Evolutionary conservation across 2,797 vertebrate genomes (phyloP).

Genomic region (Pipistrellus pipistrellus): DNA sequence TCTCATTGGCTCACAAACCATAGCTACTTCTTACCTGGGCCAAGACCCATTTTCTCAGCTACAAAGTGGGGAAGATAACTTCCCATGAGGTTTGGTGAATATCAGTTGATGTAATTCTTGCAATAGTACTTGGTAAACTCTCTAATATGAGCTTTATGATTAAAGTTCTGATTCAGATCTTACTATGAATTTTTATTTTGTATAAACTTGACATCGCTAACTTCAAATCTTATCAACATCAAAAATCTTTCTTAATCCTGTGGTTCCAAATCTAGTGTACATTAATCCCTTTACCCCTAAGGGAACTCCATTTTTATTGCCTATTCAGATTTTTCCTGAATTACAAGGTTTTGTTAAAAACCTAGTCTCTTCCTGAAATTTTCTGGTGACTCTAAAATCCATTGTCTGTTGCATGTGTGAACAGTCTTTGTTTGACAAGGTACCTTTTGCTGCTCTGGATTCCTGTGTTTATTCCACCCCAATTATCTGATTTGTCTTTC

Average conservation of each 20-base stretch:
- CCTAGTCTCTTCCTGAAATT: background rate
- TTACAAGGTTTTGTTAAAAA: background rate
- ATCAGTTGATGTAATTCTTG: background rate
- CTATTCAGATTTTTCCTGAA: background rate
- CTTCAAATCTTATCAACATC: background rate
- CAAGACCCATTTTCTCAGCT: background rate
- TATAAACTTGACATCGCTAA: background rate
- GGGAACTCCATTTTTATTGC: background rate
- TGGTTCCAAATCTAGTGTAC: background rate
- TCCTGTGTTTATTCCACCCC: background rate
- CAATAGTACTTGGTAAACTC: background rate
- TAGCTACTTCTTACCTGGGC: background rate
- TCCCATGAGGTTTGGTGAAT: background rate
- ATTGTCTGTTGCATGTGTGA: background rate
- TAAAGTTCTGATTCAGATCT: constrained; percentile 1
- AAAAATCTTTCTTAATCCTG: background rate
- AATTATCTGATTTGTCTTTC: background rate
- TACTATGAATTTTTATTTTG: background rate
- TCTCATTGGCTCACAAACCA: background rate
- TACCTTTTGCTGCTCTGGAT: background rate
- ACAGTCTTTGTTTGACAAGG: background rate
- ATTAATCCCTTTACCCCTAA: background rate
- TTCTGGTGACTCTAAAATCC: background rate
- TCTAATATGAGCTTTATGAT: background rate
- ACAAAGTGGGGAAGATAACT: background rate